These are phyloP conservation scores for Rana temporaria DNA, from an alignment of 2,113 vertebrate species.

Conservation along the genomic window DNA sequence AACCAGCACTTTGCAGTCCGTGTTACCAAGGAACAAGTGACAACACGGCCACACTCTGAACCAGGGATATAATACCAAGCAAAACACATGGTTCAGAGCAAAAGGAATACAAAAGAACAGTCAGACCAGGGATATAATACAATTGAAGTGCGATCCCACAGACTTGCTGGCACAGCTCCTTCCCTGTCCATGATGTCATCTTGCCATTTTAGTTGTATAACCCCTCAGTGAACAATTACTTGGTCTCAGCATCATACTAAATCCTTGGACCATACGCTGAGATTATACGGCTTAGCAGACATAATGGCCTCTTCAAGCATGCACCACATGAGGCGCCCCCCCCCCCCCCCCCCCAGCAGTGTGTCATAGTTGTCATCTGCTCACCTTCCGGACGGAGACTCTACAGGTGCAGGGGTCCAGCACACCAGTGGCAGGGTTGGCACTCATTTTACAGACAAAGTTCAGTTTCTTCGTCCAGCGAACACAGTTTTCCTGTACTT, in stretches of 20 bases:
- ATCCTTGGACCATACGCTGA: constrained; percentile 11
- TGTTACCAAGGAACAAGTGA: background rate
- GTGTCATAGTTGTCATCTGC: constrained; percentile 36
- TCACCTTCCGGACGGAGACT: constrained; percentile 95
- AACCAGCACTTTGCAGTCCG: no score
- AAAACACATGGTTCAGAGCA: no score
- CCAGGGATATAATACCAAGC: no score
- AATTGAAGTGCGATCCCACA: background rate
- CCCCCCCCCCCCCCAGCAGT: background rate
- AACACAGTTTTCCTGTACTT: constrained; percentile 95
- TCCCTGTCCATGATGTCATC: background rate
- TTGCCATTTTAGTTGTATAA: background rate
- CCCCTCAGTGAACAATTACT: constrained; percentile 18
- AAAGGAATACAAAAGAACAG: no score
- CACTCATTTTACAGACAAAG: constrained; percentile 97
- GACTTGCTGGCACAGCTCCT: background rate
- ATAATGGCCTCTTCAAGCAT: constrained; percentile 14
- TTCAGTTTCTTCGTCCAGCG: constrained; percentile 94
- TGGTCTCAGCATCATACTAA: constrained; percentile 3
- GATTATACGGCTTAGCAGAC: constrained; percentile 26
- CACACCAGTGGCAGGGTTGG: constrained; percentile 92
- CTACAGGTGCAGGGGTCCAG: constrained; percentile 94
- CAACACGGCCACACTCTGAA: background rate
- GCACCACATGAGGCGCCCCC: background rate
- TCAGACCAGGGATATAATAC: no score